Percentiles rank a stretch among this genome's conserved stretches.
Conservation (phyloP, 2,888 invertebrate species). For the Pogonocherus hispidulus region DNA sequence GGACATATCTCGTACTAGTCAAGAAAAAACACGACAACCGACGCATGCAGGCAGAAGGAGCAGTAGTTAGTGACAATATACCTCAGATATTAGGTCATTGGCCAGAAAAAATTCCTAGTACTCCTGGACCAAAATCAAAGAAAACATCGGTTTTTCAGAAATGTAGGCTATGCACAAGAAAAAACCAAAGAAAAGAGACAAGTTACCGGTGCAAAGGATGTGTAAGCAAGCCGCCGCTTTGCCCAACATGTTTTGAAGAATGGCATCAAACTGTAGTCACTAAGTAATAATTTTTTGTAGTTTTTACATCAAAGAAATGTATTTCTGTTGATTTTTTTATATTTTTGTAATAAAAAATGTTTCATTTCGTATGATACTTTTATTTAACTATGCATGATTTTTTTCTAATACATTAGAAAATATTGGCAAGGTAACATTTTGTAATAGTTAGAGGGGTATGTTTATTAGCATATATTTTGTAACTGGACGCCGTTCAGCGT, state of each 20-base stretch:
- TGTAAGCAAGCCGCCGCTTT: constrained; percentile 23
- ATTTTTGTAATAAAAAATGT: no score
- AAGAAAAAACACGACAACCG: constrained; percentile 16
- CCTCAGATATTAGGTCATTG: no score
- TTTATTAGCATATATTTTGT: not conserved
- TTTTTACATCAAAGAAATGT: not conserved
- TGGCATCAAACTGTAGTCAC: constrained; percentile 12
- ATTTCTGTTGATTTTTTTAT: not conserved
- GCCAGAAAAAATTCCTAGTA: constrained; percentile 18
- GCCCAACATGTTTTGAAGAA: constrained; percentile 22
- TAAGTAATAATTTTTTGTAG: not conserved
- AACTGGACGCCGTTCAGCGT: not conserved
- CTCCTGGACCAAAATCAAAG: constrained; percentile 1
- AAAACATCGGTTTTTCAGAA: constrained; percentile 20
- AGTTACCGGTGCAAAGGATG: constrained; percentile 30
- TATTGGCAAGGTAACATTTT: not conserved
- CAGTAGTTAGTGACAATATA: no score
- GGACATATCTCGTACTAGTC: no score
- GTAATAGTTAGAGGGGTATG: not conserved
- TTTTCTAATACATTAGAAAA: no score
- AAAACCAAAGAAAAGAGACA: constrained; percentile 19
- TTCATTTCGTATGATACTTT: no score
- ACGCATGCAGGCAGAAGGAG: no score
- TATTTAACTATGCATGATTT: no score
- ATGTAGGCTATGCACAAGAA: constrained; percentile 16